These are phyloP conservation scores for Ferrisia virgata DNA, from an alignment of 2,888 invertebrate species.

Conservation along the genomic window DNA sequence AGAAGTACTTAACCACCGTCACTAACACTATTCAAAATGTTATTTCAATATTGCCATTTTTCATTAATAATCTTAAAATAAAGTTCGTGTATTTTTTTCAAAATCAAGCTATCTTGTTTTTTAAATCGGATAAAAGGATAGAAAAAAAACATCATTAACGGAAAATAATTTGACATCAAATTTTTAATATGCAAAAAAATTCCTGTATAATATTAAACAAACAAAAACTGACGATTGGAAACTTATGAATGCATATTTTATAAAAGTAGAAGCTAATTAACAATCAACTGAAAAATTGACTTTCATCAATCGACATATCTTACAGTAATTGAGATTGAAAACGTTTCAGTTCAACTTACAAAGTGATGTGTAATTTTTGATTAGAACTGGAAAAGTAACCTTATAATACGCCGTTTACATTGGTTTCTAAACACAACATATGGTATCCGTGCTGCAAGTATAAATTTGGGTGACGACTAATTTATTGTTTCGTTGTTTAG, in stretches of 20 bases:
- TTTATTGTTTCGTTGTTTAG: conserved; percentile 36
- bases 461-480: conserved; percentile 32
- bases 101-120: no score
- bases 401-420: neutral
- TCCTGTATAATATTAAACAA: no score
- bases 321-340: neutral
- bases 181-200: no score
- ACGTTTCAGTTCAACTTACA: neutral
- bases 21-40: no score
- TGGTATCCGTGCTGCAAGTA: neutral
- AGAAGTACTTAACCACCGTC: no score
- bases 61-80: no score
- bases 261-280: neutral
- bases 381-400: neutral
- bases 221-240: neutral
- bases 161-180: no score
- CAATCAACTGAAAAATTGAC: neutral
- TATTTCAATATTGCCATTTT: no score
- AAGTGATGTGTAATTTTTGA: neutral
- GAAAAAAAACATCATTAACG: no score
- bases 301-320: neutral
- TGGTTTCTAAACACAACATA: neutral
- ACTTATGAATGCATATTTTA: neutral
- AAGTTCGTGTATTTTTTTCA: no score
- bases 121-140: no score